Percentiles rank a stretch among this genome's conserved stretches.
phyloP scores from a whole-genome alignment of 1,140 invertebrate species.

The Adelges cooleyi region DNA sequence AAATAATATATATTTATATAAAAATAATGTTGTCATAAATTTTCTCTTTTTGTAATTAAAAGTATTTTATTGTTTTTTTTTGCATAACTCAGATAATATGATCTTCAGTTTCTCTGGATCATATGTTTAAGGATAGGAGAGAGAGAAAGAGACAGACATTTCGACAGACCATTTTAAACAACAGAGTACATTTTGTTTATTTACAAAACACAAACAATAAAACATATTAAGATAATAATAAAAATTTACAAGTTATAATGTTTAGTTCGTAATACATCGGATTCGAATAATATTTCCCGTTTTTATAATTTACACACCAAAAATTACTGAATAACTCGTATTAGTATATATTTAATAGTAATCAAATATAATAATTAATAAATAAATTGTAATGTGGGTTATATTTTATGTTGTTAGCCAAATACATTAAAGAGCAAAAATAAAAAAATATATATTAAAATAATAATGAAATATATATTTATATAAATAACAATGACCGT shows the following conservation, averaged over 20 bases:
- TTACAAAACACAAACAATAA: slow-evolving; percentile 19
- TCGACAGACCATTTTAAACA: not conserved
- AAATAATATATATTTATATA: no score
- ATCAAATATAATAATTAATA: no score
- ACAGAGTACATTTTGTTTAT: slow-evolving; percentile 22
- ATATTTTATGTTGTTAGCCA: slow-evolving; percentile 1
- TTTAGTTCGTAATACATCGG: slow-evolving; percentile 13
- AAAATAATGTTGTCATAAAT: no score
- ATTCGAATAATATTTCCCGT: not conserved
- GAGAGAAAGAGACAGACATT: no score
- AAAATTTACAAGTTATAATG: slow-evolving; percentile 1
- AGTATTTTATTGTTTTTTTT: no score
- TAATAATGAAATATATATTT: not conserved
- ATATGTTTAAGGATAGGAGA: no score
- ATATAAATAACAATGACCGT: slow-evolving; percentile 1
- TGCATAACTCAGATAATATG: no score
- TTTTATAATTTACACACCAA: slow-evolving; percentile 16
- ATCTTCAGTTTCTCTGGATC: no score
- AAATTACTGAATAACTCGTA: slow-evolving; percentile 5
- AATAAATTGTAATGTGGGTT: no score
- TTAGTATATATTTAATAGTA: slow-evolving; percentile 16
- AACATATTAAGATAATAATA: slow-evolving; percentile 14
- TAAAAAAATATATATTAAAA: no score
- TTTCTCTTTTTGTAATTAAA: no score
- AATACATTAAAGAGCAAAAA: slow-evolving; percentile 1